Evolutionary conservation across 2,113 vertebrate species (phyloP).

Genomic region (Anthoscopus minutus): DNA sequence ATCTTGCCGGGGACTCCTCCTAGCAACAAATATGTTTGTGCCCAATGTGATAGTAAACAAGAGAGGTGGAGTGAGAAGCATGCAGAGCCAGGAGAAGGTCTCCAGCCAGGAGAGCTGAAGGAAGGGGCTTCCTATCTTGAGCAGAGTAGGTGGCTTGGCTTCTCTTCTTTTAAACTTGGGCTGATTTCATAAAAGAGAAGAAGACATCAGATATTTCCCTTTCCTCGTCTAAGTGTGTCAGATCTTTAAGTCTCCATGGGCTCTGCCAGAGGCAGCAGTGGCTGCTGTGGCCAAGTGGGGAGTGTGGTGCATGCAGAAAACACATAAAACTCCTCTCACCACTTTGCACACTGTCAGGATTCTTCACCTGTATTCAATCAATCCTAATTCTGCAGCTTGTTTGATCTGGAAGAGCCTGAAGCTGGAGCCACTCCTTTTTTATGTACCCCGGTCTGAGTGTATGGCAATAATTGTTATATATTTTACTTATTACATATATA

Average conservation of each 20-base stretch:
- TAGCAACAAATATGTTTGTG: conserved; percentile 51
- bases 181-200: not conserved
- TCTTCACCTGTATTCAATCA: not conserved
- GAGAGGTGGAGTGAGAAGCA: not conserved
- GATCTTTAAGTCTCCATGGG: not conserved
- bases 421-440: not conserved
- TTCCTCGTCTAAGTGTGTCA: not conserved
- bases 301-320: not conserved
- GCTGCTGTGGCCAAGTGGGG: not conserved
- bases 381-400: not conserved
- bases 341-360: not conserved
- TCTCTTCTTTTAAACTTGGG: not conserved
- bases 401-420: not conserved
- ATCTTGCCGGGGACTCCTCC: conserved; percentile 11
- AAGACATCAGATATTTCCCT: not conserved
- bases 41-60: conserved; percentile 31
- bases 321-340: not conserved
- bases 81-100: not conserved
- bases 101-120: not conserved
- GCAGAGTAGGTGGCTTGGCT: not conserved
- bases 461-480: not conserved
- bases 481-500: not conserved
- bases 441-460: not conserved
- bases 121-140: not conserved
- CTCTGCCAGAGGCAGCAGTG: not conserved